phyloP scores from a whole-genome alignment of 1,140 invertebrate species.

The Solenopsis fugax region DNA sequence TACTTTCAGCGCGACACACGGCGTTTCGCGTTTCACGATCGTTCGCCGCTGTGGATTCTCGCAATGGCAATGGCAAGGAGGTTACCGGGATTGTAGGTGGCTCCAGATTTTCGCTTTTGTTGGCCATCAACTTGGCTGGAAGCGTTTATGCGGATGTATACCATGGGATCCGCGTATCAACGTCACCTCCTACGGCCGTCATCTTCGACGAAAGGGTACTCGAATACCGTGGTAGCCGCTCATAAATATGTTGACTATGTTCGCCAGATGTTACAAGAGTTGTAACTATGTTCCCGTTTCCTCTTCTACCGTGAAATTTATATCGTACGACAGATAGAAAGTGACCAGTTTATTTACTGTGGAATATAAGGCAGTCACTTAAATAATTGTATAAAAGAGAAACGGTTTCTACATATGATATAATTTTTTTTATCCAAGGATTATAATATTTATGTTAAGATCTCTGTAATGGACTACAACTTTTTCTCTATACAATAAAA shows the following conservation, averaged over 20 bases:
- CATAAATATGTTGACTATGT: conserved; percentile 39
- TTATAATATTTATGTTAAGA: conserved; percentile 1
- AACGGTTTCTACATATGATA: not conserved
- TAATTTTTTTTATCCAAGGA: not conserved
- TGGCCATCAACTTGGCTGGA: not conserved
- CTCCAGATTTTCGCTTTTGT: conserved; percentile 56
- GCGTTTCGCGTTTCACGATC: conserved; percentile 73
- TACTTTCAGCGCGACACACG: conserved; percentile 68
- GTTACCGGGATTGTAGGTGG: conserved; percentile 30
- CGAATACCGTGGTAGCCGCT: conserved; percentile 36
- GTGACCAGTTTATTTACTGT: not conserved
- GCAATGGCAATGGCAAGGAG: conserved; percentile 7
- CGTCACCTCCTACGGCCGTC: conserved; percentile 31
- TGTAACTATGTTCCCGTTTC: not conserved
- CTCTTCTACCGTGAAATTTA: conserved; percentile 33
- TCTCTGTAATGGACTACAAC: not conserved
- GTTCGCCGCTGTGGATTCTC: not conserved
- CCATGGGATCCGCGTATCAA: conserved; percentile 44
- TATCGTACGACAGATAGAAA: not conserved
- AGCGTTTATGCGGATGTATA: not conserved
- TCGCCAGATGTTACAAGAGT: conserved; percentile 15
- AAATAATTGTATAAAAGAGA: conserved; percentile 19
- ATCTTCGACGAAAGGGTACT: conserved; percentile 40
- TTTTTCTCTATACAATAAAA: not conserved
- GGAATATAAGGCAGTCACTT: not conserved